Evolutionary conservation across 2,888 invertebrate genomes (phyloP).

Genomic region (Pristionchus entomophagus): DNA sequence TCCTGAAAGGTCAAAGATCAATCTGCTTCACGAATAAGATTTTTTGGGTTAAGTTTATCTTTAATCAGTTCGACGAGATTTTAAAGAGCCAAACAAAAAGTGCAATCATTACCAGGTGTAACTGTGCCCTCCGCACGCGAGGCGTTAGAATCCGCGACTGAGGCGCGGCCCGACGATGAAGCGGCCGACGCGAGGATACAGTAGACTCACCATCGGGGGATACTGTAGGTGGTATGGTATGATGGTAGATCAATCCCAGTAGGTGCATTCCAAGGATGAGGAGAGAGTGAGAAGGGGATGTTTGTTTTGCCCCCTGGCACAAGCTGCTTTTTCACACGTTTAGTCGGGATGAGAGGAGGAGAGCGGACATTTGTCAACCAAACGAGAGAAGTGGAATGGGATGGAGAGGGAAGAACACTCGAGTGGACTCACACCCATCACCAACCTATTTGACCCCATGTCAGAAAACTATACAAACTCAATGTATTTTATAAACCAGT

Average conservation of each 20-base stretch:
- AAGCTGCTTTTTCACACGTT: slow-evolving; percentile 25
- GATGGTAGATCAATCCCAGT: neutral
- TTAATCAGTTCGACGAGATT: neutral
- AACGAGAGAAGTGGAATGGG: neutral
- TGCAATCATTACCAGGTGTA: neutral
- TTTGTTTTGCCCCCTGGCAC: neutral
- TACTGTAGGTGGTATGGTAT: slow-evolving; percentile 32
- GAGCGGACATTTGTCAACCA: slow-evolving; percentile 4
- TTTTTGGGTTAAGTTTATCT: neutral
- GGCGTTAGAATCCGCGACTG: slow-evolving; percentile 2
- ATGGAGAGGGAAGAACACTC: neutral
- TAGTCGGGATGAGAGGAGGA: neutral
- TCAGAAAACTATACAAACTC: neutral
- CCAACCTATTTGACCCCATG: neutral
- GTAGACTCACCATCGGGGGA: slow-evolving; percentile 20
- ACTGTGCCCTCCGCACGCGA: slow-evolving; percentile 1
- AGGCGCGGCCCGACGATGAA: slow-evolving; percentile 4
- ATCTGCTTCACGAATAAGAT: neutral
- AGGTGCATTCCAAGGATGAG: neutral
- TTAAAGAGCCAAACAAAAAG: neutral
- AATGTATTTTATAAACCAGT: neutral
- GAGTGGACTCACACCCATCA: neutral
- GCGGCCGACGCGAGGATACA: slow-evolving; percentile 3
- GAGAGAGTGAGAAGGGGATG: too few species aligned
- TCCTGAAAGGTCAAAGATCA: slow-evolving; percentile 28